These are phyloP conservation scores for Epizoanthus ramosus DNA, from an alignment of 92 coral and sea anemone genomes.

Conservation along the genomic window DNA sequence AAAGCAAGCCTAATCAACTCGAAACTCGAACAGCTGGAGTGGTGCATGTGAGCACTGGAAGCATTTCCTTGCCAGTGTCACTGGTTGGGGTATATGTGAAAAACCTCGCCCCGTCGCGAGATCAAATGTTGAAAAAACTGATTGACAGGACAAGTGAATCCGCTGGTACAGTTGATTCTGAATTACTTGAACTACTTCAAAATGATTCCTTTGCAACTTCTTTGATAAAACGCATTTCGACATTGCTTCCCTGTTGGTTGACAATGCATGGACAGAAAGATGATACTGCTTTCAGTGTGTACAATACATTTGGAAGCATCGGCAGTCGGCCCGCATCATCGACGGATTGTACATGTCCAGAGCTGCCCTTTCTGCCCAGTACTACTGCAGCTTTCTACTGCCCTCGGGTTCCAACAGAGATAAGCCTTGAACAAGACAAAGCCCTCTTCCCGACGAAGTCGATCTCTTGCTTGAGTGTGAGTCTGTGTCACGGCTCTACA, in stretches of 20 bases:
- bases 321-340: neutral
- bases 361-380: constrained; percentile 18
- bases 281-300: constrained; percentile 5
- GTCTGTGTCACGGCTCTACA: constrained; percentile 43
- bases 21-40: constrained; percentile 40
- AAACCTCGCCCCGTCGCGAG: neutral
- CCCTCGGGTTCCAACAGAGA: constrained; percentile 28
- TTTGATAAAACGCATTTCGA: constrained; percentile 35
- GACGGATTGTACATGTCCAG: neutral
- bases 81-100: constrained; percentile 34
- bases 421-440: constrained; percentile 27
- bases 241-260: constrained; percentile 50
- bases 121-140: neutral
- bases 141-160: constrained; percentile 1
- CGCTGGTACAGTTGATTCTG: neutral
- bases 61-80: constrained; percentile 38
- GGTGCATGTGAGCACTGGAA: constrained; percentile 15
- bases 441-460: constrained; percentile 9
- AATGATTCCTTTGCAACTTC: constrained; percentile 34
- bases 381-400: constrained; percentile 25
- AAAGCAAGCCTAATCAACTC: neutral
- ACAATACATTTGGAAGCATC: constrained; percentile 14
- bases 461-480: constrained; percentile 41
- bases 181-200: constrained; percentile 40
- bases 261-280: constrained; percentile 8